Percentiles rank a stretch among this genome's conserved stretches.
Evolutionary conservation across 2,888 invertebrate genomes (phyloP).

Genomic region (Macrosiphum euphorbiae): DNA sequence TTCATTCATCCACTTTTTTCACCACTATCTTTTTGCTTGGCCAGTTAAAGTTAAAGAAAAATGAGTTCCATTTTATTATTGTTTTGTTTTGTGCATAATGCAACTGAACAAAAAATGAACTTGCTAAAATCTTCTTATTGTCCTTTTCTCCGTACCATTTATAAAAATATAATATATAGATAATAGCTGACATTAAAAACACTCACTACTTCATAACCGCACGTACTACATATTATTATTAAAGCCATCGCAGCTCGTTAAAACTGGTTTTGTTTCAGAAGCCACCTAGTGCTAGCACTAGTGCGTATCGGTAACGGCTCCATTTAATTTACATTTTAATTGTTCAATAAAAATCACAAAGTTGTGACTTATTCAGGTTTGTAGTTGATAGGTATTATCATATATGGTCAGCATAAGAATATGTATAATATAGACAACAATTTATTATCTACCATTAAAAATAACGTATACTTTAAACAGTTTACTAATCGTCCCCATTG

Average conservation of each 20-base stretch:
- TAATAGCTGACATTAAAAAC: neutral
- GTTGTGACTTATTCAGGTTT: slow-evolving; percentile 11
- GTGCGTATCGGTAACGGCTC: neutral
- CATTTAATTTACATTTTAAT: slow-evolving; percentile 31
- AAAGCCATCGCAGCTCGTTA: neutral
- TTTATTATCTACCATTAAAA: neutral
- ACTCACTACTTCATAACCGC: neutral
- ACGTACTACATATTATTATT: neutral
- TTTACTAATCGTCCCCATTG: neutral
- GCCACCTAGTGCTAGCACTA: no score
- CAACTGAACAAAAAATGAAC: neutral
- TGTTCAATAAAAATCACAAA: slow-evolving; percentile 19
- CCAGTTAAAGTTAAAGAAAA: neutral
- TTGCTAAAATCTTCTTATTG: neutral
- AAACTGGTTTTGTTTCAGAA: slow-evolving; percentile 9
- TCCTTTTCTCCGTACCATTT: slow-evolving; percentile 7
- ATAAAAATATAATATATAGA: neutral
- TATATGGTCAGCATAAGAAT: neutral
- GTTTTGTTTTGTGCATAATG: slow-evolving; percentile 10
- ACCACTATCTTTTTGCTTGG: neutral
- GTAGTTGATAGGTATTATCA: neutral
- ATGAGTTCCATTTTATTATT: slow-evolving; percentile 16
- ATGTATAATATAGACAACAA: neutral
- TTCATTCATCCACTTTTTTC: slow-evolving; percentile 32
- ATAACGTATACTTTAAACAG: neutral